Evolutionary conservation across 2,797 vertebrate genomes (phyloP), one percentile per base, ranked within the genome.

Genomic region (Arctocebus calabarensis): DNA sequence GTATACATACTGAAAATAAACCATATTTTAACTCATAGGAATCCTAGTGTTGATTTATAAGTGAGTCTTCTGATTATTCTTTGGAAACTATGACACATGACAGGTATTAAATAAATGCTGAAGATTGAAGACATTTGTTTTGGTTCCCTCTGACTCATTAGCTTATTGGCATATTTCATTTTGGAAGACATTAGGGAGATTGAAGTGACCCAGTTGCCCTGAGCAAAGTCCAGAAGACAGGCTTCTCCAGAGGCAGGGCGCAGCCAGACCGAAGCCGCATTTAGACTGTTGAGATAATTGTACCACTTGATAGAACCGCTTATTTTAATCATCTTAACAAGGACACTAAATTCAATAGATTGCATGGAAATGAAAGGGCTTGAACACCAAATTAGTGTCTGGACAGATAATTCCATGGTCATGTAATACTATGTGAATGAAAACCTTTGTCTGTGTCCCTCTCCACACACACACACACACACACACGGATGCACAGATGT

Each of bases 241-340:
- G 48, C 25, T 78, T 88, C 52, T 71, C 22, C 73, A 27, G 52
- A 84, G 83, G 73, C n/a, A 73, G 74, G 79, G 66, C 74, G 88
- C 61, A 32, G n/a, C 23, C 5, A 83, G 37, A 64, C 17, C 64
- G n/a, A 75, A 64, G 34, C 57, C 93, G 27, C 74, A 62, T 86
- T 82, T 71, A 75, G 34, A 83, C 34, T 16, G 16, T 77, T 75
- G 43, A 78, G 82, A 55, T 84, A 57, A 84, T 61, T 95, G 90
- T 34, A 27, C 45, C 48, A 25, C 66, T 62, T 74, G 94, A 85
- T 95, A 77, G 29, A 71, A 73, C 77, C n/a, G 37, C 27, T 96
- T 93, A 84, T 93, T 94, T 97, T 94, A 84, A 90, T 96, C 90
- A 83, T 88, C 70, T 70, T 96, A 89, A 95, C 87, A 66, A 94